Percentiles rank a stretch among this genome's conserved stretches.
Conservation (phyloP, 2,888 invertebrate genomes). For the Rotaria magnacalcarata region DNA sequence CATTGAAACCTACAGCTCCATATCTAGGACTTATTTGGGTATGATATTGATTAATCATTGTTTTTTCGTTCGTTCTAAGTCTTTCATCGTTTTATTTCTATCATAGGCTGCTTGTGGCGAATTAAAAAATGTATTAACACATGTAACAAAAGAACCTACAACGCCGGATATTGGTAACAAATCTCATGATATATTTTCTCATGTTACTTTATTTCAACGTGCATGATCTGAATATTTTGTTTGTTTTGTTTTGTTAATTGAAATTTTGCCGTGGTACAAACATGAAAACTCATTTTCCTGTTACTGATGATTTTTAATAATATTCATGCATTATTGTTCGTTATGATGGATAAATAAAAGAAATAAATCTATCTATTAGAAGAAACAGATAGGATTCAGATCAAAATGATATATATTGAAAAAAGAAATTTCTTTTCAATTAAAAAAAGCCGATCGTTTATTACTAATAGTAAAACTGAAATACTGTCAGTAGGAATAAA, state of each 20-base stretch:
- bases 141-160: background rate
- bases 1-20: constrained; percentile 75
- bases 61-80: background rate
- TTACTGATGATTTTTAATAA: no score
- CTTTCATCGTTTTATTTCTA: no score
- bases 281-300: no score
- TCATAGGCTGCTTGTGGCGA: background rate
- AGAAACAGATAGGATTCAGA: no score
- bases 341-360: no score
- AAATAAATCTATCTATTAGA: no score
- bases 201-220: background rate
- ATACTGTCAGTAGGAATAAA: no score
- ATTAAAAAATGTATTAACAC: constrained; percentile 27
- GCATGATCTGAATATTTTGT: background rate
- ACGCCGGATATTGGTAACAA: background rate
- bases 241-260: background rate
- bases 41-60: background rate
- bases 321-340: no score
- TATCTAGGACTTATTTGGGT: constrained; percentile 85
- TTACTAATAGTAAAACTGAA: no score
- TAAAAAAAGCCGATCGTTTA: no score
- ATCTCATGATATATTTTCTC: background rate
- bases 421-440: no score
- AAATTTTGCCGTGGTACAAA: background rate
- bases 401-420: no score